Evolutionary conservation across 2,888 invertebrate species (phyloP).

Genomic region (Pimpla rufipes): DNA sequence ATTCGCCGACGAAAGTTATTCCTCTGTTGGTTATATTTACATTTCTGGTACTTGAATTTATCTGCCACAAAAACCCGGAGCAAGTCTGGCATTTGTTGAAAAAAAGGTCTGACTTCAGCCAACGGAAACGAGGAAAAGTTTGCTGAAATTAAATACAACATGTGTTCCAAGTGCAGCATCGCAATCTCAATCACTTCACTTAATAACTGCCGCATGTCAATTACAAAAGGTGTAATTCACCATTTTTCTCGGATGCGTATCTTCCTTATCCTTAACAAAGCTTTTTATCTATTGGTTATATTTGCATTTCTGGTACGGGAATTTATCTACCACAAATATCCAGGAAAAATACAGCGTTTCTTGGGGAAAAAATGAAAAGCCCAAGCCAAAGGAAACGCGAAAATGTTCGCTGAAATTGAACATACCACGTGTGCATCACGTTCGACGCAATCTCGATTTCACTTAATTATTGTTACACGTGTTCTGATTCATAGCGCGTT

Average conservation of each 20-base stretch:
- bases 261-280: not conserved
- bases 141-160: not conserved
- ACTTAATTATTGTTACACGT: not conserved
- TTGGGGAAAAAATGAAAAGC: not conserved
- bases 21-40: slow-evolving; percentile 1
- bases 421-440: not conserved
- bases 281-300: not conserved
- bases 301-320: slow-evolving; percentile 12
- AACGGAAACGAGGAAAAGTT: not conserved
- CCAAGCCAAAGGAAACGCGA: not conserved
- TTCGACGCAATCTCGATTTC: not conserved
- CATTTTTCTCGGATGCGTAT: too few relatives aligned
- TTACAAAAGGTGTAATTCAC: too few relatives aligned
- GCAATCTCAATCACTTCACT: not conserved
- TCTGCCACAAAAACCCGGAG: not conserved
- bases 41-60: slow-evolving; percentile 13
- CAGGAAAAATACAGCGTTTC: not conserved
- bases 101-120: not conserved
- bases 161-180: not conserved
- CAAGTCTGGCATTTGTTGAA: not conserved
- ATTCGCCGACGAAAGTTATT: not conserved
- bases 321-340: not conserved
- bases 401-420: not conserved
- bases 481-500: not conserved
- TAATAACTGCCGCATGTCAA: too few relatives aligned